Evolutionary conservation across 2,888 invertebrate species (phyloP).

Genomic region (Pammene fasciana): DNA sequence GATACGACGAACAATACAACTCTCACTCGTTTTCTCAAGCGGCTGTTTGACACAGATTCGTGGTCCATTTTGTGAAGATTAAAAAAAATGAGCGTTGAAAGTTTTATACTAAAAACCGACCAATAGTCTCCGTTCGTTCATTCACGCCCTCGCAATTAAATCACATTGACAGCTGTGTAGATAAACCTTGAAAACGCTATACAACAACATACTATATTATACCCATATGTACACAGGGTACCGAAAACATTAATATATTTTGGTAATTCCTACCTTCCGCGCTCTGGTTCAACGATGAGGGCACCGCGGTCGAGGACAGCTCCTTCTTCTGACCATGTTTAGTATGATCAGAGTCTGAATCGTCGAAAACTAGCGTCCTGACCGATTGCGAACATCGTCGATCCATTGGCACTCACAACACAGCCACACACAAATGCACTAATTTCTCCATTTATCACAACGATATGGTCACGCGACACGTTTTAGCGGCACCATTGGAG

Average conservation of each 20-base stretch:
- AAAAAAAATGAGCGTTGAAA: conserved; percentile 24
- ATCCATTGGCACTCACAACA: conserved; percentile 76
- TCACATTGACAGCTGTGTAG: conserved; percentile 60
- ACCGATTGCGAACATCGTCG: conserved; percentile 88
- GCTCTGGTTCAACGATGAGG: conserved; percentile 73
- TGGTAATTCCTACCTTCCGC: conserved; percentile 69
- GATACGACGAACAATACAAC: conserved; percentile 21
- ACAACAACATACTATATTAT: conserved; percentile 51
- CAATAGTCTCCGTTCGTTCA: conserved; percentile 51
- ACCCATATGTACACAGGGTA: conserved; percentile 47
- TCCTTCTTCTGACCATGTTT: conserved; percentile 74
- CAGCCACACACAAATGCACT: conserved; percentile 67
- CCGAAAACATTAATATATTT: conserved; percentile 48
- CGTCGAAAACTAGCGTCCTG: conserved; percentile 90
- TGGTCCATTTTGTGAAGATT: conserved; percentile 2
- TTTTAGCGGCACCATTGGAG: conserved; percentile 55
- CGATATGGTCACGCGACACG: conserved; percentile 49
- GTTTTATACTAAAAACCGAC: conserved; percentile 25
- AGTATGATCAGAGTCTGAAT: conserved; percentile 84
- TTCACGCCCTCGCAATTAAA: conserved; percentile 64
- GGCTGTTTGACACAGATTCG: conserved; percentile 35
- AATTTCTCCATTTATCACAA: conserved; percentile 72
- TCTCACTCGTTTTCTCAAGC: conserved; percentile 34
- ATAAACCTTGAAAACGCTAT: conserved; percentile 72
- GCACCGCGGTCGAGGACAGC: conserved; percentile 64